Percentiles rank a stretch among this genome's conserved stretches.
phyloP scores from a whole-genome alignment of 1,140 invertebrate species.

The Drosophila parabipectinata region DNA sequence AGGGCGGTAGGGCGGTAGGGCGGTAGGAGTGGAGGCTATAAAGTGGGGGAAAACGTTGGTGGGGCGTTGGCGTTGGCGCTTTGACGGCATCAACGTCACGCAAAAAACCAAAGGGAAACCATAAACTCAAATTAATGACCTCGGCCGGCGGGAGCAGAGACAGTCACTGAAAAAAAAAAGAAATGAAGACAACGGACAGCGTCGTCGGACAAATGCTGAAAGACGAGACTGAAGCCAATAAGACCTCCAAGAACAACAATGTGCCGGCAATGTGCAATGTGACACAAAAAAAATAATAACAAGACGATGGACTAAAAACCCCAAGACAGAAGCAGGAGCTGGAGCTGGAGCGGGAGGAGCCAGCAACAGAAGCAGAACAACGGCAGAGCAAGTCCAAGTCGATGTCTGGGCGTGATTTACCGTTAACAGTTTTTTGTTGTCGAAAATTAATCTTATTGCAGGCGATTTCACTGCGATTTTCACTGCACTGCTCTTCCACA shows the following conservation, averaged over 20 bases:
- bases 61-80: conserved; percentile 54
- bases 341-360: conserved; percentile 8
- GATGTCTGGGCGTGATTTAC: conserved; percentile 70
- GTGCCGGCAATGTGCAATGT: too few species aligned
- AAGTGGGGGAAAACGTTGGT: neutral
- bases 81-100: conserved; percentile 67
- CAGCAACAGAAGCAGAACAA: conserved; percentile 11
- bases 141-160: conserved; percentile 31
- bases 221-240: conserved; percentile 60
- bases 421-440: conserved; percentile 68
- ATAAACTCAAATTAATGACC: conserved; percentile 83
- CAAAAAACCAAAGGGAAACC: conserved; percentile 79
- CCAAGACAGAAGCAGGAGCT: conserved; percentile 16
- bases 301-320: conserved; percentile 18
- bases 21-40: neutral
- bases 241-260: conserved; percentile 34
- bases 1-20: neutral
- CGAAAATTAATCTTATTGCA: conserved; percentile 74
- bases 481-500: conserved; percentile 29
- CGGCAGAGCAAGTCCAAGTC: conserved; percentile 32
- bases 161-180: neutral
- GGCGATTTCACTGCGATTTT: conserved; percentile 73
- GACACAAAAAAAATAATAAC: conserved; percentile 41
- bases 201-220: conserved; percentile 44
- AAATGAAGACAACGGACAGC: conserved; percentile 10